Conservation (phyloP, 2,888 invertebrate genomes). For the Bhutanitis thaidina region DNA sequence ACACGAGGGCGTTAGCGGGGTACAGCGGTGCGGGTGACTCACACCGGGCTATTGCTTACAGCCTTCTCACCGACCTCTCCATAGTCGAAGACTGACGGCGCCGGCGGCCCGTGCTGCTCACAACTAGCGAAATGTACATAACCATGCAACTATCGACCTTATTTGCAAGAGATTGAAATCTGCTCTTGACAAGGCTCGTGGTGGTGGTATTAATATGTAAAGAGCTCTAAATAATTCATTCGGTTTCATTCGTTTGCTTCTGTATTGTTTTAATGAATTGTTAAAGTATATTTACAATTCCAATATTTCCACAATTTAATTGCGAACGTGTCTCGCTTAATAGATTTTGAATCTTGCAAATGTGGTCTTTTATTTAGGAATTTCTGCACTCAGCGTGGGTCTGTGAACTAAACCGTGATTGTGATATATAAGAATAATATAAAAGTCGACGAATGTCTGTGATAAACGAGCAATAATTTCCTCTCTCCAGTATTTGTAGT, state of each 20-base stretch:
- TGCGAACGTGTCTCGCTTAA: no score
- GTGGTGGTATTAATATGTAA: no score
- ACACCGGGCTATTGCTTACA: slow-evolving; percentile 60
- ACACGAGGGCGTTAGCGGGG: slow-evolving; percentile 14
- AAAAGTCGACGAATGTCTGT: neutral
- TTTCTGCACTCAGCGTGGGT: neutral
- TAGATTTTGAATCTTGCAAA: neutral
- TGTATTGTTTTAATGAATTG: no score
- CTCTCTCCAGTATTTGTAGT: no score
- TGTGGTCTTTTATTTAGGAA: neutral
- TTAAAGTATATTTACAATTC: no score
- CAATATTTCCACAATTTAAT: no score
- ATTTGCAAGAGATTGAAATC: neutral
- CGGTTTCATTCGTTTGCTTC: no score
- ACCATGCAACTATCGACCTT: slow-evolving; percentile 11
- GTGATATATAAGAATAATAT: neutral
- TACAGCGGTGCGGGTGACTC: slow-evolving; percentile 32
- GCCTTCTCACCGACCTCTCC: slow-evolving; percentile 74
- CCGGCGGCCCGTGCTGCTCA: slow-evolving; percentile 10
- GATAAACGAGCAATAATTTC: neutral
- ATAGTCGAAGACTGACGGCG: slow-evolving; percentile 71
- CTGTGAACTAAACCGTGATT: neutral
- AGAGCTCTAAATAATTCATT: no score
- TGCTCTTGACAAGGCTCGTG: no score
- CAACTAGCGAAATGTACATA: slow-evolving; percentile 9